These are phyloP conservation scores for Caenorhabditis remanei DNA, from an alignment of 1,140 invertebrate species.

Conservation along the genomic window DNA sequence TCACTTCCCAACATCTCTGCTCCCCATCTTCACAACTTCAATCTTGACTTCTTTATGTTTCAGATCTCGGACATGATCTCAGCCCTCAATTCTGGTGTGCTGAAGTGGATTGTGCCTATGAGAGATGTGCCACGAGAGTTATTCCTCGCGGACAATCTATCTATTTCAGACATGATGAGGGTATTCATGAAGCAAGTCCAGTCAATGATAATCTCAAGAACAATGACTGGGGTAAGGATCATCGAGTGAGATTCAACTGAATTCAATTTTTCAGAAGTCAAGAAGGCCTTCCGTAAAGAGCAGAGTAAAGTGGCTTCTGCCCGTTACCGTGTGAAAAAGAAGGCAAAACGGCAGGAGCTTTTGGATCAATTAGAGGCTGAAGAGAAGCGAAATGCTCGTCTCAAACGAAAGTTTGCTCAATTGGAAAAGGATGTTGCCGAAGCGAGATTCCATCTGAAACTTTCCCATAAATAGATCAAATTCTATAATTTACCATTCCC, in stretches of 20 bases:
- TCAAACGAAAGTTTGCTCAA: background rate
- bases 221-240: background rate
- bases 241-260: background rate
- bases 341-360: slow-evolving; percentile 50
- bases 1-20: too few species aligned
- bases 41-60: background rate
- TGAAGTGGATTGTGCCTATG: slow-evolving; percentile 25
- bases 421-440: slow-evolving; percentile 24
- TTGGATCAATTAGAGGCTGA: slow-evolving; percentile 14
- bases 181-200: slow-evolving; percentile 19
- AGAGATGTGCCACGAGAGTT: background rate
- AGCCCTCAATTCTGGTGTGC: slow-evolving; percentile 48
- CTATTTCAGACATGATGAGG: slow-evolving; percentile 22
- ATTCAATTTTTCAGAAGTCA: background rate
- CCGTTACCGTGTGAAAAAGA: slow-evolving; percentile 59
- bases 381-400: slow-evolving; percentile 3
- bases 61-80: slow-evolving; percentile 37
- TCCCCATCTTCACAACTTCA: background rate
- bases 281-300: slow-evolving; percentile 38
- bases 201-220: slow-evolving; percentile 59
- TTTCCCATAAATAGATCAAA: background rate
- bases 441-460: slow-evolving; percentile 9
- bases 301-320: slow-evolving; percentile 63
- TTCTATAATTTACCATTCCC: background rate
- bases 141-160: slow-evolving; percentile 16